Conservation (phyloP, 30 jellyfish, hydroid and myxozoan species). For the Turritopsis dohrnii region DNA sequence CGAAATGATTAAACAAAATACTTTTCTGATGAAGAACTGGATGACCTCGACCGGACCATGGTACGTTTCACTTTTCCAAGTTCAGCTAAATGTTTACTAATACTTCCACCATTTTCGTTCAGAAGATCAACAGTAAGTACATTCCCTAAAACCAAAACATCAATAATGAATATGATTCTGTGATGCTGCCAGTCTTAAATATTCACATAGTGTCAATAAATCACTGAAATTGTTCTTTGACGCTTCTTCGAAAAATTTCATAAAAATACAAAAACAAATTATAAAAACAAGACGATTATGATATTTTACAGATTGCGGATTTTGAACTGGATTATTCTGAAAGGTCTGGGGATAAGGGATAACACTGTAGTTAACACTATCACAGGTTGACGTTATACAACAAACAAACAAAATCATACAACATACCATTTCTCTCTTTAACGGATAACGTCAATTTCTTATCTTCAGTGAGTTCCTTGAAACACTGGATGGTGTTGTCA, state of each 20-base stretch:
- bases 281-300: too few species aligned
- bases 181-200: too few species aligned
- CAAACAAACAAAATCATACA: neutral
- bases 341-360: too few species aligned
- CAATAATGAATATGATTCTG: neutral
- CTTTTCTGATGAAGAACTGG: neutral
- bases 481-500: slow-evolving; percentile 32
- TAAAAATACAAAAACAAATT: neutral
- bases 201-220: too few species aligned
- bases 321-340: too few species aligned
- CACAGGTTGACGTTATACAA: neutral
- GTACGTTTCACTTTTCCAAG: neutral
- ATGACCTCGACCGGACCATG: neutral
- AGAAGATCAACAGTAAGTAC: slow-evolving; percentile 15
- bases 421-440: slow-evolving; percentile 17
- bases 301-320: too few species aligned
- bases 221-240: neutral
- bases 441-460: slow-evolving; percentile 25
- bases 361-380: too few species aligned
- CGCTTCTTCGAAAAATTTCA: neutral
- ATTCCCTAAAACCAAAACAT: neutral
- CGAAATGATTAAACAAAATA: neutral
- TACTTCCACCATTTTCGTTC: slow-evolving; percentile 24
- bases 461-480: slow-evolving; percentile 35
- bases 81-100: neutral